Evolutionary conservation across 2,797 vertebrate genomes (phyloP).

Genomic region (Myotis pilosus): DNA sequence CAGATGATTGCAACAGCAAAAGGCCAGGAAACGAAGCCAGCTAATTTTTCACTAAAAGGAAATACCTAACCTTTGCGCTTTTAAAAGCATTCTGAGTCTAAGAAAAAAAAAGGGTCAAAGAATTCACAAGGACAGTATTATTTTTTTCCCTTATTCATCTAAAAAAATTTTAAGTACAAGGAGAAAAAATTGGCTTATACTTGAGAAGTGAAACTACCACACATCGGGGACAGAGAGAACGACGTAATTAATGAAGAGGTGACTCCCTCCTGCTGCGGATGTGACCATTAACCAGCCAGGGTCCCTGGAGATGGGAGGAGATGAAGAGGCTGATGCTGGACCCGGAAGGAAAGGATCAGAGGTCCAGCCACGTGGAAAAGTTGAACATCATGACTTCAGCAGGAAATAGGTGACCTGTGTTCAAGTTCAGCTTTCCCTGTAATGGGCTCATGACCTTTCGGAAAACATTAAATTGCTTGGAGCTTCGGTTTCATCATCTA

Average conservation of each 20-base stretch:
- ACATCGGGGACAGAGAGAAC: not conserved
- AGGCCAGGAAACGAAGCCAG: conserved; percentile 2
- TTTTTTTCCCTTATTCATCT: not conserved
- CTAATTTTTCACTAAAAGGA: conserved; percentile 48
- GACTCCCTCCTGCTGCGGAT: not conserved
- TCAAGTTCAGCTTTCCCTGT: not conserved
- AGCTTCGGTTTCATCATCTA: not conserved
- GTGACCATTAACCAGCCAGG: not conserved
- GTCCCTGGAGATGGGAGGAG: not conserved
- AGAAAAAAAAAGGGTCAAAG: not conserved
- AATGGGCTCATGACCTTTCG: not conserved
- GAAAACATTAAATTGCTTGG: not conserved
- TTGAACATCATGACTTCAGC: not conserved
- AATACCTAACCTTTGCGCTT: conserved; percentile 16
- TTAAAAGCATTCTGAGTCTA: conserved; percentile 1
- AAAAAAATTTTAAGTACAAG: not conserved
- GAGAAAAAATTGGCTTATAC: not conserved
- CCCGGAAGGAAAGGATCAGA: not conserved
- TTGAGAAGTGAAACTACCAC: not conserved
- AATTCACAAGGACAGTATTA: not conserved
- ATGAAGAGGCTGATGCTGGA: not conserved
- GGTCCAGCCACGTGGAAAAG: not conserved
- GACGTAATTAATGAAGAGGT: not conserved
- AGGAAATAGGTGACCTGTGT: not conserved
- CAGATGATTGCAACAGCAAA: not conserved